A percentile compares a stretch with the other conserved stretches of the same genome.
phyloP scores from a whole-genome alignment of 2,888 invertebrate species.

The Didymodactylos carnosus region DNA sequence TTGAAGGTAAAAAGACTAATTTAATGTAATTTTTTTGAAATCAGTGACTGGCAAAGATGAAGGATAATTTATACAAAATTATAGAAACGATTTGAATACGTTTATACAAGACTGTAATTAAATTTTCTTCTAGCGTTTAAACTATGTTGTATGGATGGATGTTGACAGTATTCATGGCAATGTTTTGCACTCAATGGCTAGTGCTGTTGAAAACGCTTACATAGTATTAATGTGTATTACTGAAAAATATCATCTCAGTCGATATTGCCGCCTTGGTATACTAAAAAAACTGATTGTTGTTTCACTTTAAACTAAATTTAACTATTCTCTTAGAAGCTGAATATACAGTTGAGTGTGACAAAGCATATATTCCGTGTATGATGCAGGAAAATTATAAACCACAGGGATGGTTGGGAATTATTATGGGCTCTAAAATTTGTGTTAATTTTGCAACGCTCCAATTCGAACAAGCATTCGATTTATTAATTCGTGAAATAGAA shows the following conservation, averaged over 20 bases:
- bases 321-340: neutral
- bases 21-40: neutral
- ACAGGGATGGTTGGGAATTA: conserved; percentile 1
- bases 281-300: too few species aligned
- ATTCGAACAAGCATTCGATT: neutral
- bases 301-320: too few species aligned
- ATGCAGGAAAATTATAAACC: neutral
- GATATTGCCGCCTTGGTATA: neutral
- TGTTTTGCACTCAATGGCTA: neutral
- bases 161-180: neutral
- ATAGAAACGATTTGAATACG: too few species aligned
- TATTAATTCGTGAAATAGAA: neutral
- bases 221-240: neutral
- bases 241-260: neutral
- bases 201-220: neutral
- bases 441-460: neutral
- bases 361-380: neutral
- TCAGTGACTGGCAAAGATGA: too few species aligned
- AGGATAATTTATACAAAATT: too few species aligned
- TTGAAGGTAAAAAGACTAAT: neutral
- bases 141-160: neutral
- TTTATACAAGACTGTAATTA: too few species aligned
- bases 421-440: neutral
- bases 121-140: neutral
- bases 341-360: neutral